Conservation (phyloP, 1,140 invertebrate genomes). For the Habropoda laboriosa region DNA sequence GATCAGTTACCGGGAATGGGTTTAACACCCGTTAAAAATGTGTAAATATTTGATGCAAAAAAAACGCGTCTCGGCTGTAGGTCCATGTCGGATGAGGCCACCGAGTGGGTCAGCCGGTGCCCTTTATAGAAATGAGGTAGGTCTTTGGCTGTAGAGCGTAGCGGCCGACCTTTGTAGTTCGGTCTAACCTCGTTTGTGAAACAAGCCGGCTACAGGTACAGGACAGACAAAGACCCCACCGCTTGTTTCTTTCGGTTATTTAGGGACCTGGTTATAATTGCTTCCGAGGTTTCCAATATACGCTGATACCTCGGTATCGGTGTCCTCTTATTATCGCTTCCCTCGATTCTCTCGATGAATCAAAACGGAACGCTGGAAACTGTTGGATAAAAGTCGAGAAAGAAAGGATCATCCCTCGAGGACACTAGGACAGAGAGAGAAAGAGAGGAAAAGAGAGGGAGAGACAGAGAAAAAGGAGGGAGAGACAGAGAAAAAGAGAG, state of each 20-base stretch:
- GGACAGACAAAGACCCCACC: slow-evolving; percentile 70
- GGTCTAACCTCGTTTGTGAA: slow-evolving; percentile 77
- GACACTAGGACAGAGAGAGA: too few relatives aligned
- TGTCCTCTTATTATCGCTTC: slow-evolving; percentile 36
- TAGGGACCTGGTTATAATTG: slow-evolving; percentile 77
- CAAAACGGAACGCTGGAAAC: neutral
- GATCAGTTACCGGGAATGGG: slow-evolving; percentile 60
- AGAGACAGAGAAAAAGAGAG: too few relatives aligned
- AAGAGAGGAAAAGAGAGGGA: neutral
- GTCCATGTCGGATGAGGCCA: slow-evolving; percentile 16
- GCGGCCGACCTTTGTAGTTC: slow-evolving; percentile 75
- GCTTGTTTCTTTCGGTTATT: slow-evolving; percentile 62
- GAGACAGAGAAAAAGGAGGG: too few relatives aligned
- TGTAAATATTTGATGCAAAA: slow-evolving; percentile 77
- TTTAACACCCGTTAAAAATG: slow-evolving; percentile 79
- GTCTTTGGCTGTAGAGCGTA: slow-evolving; percentile 36
- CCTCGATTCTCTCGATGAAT: slow-evolving; percentile 47
- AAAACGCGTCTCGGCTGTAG: slow-evolving; percentile 51
- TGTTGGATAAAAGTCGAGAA: too few relatives aligned
- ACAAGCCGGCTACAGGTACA: slow-evolving; percentile 77
- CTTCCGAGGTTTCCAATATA: slow-evolving; percentile 72
- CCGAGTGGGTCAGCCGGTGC: slow-evolving; percentile 45
- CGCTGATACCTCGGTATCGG: slow-evolving; percentile 45
- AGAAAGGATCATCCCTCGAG: too few relatives aligned
- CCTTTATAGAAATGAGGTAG: slow-evolving; percentile 37